These are phyloP conservation scores for Conus canariensis DNA, from an alignment of 2,888 invertebrate species.

Conservation along the genomic window DNA sequence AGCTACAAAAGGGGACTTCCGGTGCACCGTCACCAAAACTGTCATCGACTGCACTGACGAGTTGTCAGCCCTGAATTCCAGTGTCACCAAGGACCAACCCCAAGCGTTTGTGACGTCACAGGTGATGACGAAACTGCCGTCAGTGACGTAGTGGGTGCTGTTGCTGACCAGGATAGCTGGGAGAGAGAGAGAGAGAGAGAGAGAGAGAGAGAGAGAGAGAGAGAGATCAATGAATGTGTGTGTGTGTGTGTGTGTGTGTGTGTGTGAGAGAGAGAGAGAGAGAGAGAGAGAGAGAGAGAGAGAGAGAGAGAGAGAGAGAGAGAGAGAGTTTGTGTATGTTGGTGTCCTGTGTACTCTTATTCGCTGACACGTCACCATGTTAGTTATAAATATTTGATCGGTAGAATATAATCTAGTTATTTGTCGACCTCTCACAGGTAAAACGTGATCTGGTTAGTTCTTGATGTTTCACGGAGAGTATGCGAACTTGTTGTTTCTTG, in stretches of 20 bases:
- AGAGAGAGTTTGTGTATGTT: neutral
- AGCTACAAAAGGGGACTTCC: neutral
- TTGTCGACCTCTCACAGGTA: no score
- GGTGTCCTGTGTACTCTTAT: neutral
- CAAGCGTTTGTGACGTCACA: slow-evolving; percentile 40
- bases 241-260: no score
- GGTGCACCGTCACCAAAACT: neutral
- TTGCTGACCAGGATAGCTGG: slow-evolving; percentile 14
- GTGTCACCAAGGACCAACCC: slow-evolving; percentile 35
- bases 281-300: neutral
- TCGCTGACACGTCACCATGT: no score
- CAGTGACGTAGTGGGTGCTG: slow-evolving; percentile 32
- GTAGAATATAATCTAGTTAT: no score
- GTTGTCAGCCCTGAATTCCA: slow-evolving; percentile 27
- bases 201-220: neutral
- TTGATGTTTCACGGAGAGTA: no score
- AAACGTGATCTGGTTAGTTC: no score
- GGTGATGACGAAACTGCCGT: slow-evolving; percentile 41
- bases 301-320: slow-evolving; percentile 6
- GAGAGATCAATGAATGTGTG: no score
- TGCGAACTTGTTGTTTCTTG: no score
- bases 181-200: neutral
- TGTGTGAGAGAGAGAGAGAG: neutral
- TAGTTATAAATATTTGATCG: no score
- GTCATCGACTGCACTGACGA: neutral